Evolutionary conservation across 1,140 invertebrate species (phyloP).

Genomic region (Campoletis sonorensis): DNA sequence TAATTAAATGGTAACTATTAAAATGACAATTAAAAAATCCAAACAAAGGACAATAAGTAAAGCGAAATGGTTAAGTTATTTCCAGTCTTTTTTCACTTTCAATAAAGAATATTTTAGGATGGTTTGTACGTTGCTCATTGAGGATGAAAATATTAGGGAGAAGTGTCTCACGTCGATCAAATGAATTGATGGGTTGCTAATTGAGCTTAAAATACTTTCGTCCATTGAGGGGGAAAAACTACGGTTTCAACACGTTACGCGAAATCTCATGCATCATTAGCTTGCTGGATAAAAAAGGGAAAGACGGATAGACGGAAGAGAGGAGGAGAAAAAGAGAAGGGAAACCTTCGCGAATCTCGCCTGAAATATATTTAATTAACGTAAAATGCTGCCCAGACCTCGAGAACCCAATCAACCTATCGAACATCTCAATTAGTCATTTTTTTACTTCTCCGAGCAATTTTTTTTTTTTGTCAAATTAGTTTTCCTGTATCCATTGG

Average conservation of each 20-base stretch:
- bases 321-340: background rate
- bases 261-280: background rate
- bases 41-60: too few relatives aligned
- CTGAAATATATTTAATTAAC: slow-evolving; percentile 21
- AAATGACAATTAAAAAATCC: too few relatives aligned
- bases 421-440: background rate
- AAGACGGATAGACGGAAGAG: background rate
- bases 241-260: background rate
- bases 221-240: background rate
- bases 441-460: too few relatives aligned
- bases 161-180: background rate
- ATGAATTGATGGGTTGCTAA: background rate
- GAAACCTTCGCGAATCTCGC: background rate
- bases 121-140: background rate
- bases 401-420: background rate
- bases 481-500: background rate
- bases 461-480: background rate
- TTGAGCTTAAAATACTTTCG: background rate
- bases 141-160: background rate
- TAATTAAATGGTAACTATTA: too few relatives aligned
- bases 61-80: too few relatives aligned
- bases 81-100: too few relatives aligned
- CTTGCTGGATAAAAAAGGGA: background rate
- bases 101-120: too few relatives aligned
- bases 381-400: background rate